These are phyloP conservation scores for Rhamnusium bicolor DNA, from an alignment of 2,888 invertebrate genomes.

Conservation along the genomic window DNA sequence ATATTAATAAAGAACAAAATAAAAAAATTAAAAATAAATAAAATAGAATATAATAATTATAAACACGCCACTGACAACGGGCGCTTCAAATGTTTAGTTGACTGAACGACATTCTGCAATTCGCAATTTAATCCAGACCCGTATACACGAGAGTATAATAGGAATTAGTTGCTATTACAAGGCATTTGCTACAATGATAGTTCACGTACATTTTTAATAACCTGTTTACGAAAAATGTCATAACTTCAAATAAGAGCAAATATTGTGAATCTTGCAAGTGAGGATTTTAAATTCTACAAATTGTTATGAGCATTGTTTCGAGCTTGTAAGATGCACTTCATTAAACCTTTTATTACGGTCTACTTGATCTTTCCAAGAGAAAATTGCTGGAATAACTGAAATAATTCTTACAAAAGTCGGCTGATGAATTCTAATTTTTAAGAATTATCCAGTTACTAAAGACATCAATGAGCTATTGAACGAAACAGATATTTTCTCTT, in stretches of 20 bases:
- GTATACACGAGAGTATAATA: neutral
- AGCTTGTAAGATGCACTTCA: constrained; percentile 31
- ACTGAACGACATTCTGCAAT: neutral
- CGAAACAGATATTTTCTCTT: too few relatives aligned
- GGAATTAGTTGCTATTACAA: constrained; percentile 2
- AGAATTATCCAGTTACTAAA: neutral
- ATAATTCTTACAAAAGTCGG: neutral
- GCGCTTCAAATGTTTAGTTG: neutral
- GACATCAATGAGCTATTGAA: too few relatives aligned
- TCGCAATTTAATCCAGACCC: neutral
- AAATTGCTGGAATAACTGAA: constrained; percentile 26
- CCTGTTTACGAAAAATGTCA: constrained; percentile 6
- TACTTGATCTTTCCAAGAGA: constrained; percentile 8
- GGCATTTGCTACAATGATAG: neutral
- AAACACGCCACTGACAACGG: neutral
- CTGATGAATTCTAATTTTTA: neutral
- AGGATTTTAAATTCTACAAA: constrained; percentile 26
- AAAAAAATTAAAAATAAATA: too few relatives aligned
- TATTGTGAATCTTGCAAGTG: neutral
- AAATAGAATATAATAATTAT: neutral
- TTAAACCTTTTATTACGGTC: constrained; percentile 19
- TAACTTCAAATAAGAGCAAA: neutral
- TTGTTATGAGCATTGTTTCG: constrained; percentile 22
- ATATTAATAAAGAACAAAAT: too few relatives aligned
- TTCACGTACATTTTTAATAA: constrained; percentile 1